These are phyloP conservation scores for Taphrorychus bicolor DNA, from an alignment of 2,888 invertebrate species.

Conservation along the genomic window DNA sequence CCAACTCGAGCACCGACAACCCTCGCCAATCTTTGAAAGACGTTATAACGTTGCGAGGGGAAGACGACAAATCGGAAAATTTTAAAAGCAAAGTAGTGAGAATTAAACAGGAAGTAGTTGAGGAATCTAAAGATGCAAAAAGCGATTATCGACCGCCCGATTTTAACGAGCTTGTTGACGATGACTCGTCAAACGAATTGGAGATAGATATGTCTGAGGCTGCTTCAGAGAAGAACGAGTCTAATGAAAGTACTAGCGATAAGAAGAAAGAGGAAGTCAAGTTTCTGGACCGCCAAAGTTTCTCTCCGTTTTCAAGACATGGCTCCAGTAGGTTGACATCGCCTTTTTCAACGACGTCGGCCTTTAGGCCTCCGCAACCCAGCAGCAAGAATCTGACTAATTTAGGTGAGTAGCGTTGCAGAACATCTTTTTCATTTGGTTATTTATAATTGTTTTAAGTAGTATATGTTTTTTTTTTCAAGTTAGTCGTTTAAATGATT, in stretches of 20 bases:
- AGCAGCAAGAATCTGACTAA: conserved; percentile 52
- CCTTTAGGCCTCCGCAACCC: conserved; percentile 74
- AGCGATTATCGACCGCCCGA: conserved; percentile 74
- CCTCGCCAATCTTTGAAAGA: conserved; percentile 74
- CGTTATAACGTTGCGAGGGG: conserved; percentile 63
- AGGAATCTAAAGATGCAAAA: conserved; percentile 44
- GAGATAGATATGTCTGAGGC: conserved; percentile 82
- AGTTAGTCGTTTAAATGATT: no score
- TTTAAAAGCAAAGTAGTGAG: conserved; percentile 46
- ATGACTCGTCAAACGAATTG: conserved; percentile 75
- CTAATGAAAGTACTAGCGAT: conserved; percentile 62
- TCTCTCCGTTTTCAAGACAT: conserved; percentile 55
- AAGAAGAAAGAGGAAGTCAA: conserved; percentile 48
- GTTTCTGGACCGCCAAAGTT: conserved; percentile 49
- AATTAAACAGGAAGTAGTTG: conserved; percentile 51
- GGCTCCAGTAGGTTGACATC: conserved; percentile 60
- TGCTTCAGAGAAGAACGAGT: conserved; percentile 70
- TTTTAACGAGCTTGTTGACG: conserved; percentile 79
- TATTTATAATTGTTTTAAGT: no score
- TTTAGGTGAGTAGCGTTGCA: conserved; percentile 32
- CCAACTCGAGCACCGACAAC: conserved; percentile 64
- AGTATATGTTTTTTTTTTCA: no score
- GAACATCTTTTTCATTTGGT: no score
- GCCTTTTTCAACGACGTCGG: conserved; percentile 75
- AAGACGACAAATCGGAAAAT: conserved; percentile 48